These are phyloP conservation scores for Peromyscus aztecus DNA, from an alignment of 2,797 vertebrate species.

Conservation along the genomic window DNA sequence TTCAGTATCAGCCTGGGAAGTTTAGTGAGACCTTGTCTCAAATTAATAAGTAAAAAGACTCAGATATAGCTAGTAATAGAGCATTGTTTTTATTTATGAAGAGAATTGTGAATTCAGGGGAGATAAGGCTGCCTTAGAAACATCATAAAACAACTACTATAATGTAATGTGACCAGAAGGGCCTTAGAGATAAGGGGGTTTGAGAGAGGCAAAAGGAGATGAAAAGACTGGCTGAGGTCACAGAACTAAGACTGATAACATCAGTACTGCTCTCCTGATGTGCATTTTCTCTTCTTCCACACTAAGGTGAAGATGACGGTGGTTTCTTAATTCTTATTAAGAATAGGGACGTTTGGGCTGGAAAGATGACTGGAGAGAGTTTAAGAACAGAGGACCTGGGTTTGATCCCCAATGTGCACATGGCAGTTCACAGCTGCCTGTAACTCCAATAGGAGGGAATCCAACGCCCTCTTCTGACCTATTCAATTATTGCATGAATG, in stretches of 20 bases:
- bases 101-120: background rate
- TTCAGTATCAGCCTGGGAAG: background rate
- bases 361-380: background rate
- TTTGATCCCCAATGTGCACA: background rate
- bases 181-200: background rate
- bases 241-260: background rate
- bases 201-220: background rate
- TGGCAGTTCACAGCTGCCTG: background rate
- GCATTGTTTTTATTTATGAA: background rate
- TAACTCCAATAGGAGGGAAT: background rate
- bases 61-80: too few species aligned
- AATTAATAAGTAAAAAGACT: background rate
- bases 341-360: background rate
- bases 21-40: background rate
- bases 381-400: background rate
- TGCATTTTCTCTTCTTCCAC: background rate
- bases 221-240: background rate
- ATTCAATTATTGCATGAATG: background rate
- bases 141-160: background rate
- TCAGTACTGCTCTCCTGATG: background rate
- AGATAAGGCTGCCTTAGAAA: background rate
- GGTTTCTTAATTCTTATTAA: background rate
- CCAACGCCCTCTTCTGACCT: background rate
- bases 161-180: background rate
- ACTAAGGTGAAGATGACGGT: background rate